Evolutionary conservation across 2,797 vertebrate genomes (phyloP).

Genomic region (Fundulus diaphanus): DNA sequence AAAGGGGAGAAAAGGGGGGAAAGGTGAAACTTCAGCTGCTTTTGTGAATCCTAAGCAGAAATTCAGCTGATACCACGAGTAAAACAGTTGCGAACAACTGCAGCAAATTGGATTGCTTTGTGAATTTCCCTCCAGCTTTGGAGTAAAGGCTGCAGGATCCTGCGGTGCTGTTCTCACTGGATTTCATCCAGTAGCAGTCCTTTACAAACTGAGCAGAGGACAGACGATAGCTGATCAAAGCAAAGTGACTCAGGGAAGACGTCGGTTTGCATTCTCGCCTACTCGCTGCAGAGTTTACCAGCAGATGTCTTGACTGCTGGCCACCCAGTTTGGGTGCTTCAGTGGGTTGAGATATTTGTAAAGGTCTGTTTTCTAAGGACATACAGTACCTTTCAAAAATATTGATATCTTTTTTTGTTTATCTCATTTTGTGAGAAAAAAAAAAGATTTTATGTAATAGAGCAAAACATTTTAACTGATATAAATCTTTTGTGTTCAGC

Average conservation of each 20-base stretch:
- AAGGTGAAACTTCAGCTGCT: neutral
- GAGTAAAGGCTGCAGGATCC: neutral
- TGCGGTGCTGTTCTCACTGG: too few relatives aligned
- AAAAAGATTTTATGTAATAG: neutral
- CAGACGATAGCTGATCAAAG: conserved; percentile 31
- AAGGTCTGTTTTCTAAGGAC: neutral
- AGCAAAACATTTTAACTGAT: neutral
- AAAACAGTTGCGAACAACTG: too few relatives aligned
- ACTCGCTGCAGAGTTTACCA: conserved; percentile 12
- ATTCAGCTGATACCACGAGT: too few relatives aligned
- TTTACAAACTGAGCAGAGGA: neutral
- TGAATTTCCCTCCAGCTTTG: neutral
- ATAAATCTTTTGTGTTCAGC: neutral
- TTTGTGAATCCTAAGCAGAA: too few relatives aligned
- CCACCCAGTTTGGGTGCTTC: neutral
- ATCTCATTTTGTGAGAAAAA: neutral
- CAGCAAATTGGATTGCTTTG: neutral
- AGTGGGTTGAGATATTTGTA: neutral
- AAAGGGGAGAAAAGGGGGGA: neutral
- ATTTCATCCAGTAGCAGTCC: neutral
- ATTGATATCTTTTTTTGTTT: neutral
- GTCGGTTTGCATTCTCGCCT: neutral
- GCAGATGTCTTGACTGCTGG: conserved; percentile 15
- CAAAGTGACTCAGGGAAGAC: conserved; percentile 1
- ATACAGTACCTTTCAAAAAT: neutral